phyloP scores from a whole-genome alignment of 1,140 invertebrate species.

The Penaeus vannamei region DNA sequence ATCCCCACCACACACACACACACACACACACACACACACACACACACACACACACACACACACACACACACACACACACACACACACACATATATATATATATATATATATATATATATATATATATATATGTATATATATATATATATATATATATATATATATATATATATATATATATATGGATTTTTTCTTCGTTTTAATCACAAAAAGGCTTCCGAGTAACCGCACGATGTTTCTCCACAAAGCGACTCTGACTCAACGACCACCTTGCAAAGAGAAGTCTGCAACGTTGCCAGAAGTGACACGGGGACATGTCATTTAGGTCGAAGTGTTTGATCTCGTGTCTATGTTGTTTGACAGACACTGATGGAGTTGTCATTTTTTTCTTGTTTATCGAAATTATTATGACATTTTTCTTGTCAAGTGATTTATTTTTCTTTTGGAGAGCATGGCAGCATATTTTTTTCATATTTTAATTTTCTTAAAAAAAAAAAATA shows the following conservation, averaged over 20 bases:
- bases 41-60: not conserved
- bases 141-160: not conserved
- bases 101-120: not conserved
- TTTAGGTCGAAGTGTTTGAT: too few relatives aligned
- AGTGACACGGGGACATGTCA: too few relatives aligned
- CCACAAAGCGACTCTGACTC: too few relatives aligned
- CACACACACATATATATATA: constrained; percentile 23
- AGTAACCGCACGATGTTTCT: too few relatives aligned
- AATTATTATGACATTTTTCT: not conserved
- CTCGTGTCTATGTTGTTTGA: too few relatives aligned
- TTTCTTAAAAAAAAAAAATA: not conserved
- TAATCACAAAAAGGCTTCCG: too few relatives aligned
- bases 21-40: not conserved
- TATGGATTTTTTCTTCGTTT: too few relatives aligned
- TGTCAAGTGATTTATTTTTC: too few relatives aligned
- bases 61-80: not conserved
- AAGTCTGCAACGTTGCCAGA: too few relatives aligned
- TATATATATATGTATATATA: not conserved
- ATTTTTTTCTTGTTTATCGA: not conserved
- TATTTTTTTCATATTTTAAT: not conserved
- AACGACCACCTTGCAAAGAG: too few relatives aligned
- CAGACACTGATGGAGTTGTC: too few relatives aligned
- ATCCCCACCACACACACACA: not conserved
- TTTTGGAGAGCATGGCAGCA: not conserved
- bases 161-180: too few relatives aligned